Evolutionary conservation across 2,888 invertebrate species (phyloP).

Genomic region (Drepana falcataria): DNA sequence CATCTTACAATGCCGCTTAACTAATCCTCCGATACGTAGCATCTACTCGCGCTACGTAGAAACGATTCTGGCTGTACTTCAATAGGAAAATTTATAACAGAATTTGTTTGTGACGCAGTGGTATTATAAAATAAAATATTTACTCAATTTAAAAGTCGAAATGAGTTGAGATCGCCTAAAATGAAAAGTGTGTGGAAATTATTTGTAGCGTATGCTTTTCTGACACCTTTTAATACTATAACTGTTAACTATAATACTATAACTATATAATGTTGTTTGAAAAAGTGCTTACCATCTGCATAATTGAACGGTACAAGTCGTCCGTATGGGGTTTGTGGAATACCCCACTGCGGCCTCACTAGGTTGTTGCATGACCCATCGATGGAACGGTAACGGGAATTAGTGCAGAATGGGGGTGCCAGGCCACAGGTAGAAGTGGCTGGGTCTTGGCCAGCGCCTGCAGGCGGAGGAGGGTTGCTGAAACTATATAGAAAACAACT

Average conservation of each 20-base stretch:
- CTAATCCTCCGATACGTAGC: background rate
- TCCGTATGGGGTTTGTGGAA: slow-evolving; percentile 84
- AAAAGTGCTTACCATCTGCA: slow-evolving; percentile 79
- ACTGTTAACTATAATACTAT: no score
- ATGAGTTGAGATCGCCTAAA: no score
- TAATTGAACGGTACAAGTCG: slow-evolving; percentile 82
- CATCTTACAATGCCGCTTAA: background rate
- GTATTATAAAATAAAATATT: no score
- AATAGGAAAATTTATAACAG: no score
- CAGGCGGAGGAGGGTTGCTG: slow-evolving; percentile 64
- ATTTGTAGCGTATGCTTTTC: no score
- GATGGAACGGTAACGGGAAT: slow-evolving; percentile 82
- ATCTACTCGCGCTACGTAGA: no score
- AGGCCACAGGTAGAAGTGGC: slow-evolving; percentile 69
- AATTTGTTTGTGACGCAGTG: no score
- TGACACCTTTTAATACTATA: no score
- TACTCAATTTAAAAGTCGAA: no score
- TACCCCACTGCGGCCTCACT: slow-evolving; percentile 88
- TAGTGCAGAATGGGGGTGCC: slow-evolving; percentile 65
- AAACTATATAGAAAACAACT: slow-evolving; percentile 37
- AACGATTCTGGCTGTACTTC: no score
- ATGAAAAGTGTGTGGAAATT: no score
- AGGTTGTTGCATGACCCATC: slow-evolving; percentile 98
- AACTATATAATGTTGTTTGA: background rate
- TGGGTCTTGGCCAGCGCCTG: slow-evolving; percentile 60